Evolutionary conservation across 2,888 invertebrate species (phyloP).

Genomic region (Drosophila falleni): DNA sequence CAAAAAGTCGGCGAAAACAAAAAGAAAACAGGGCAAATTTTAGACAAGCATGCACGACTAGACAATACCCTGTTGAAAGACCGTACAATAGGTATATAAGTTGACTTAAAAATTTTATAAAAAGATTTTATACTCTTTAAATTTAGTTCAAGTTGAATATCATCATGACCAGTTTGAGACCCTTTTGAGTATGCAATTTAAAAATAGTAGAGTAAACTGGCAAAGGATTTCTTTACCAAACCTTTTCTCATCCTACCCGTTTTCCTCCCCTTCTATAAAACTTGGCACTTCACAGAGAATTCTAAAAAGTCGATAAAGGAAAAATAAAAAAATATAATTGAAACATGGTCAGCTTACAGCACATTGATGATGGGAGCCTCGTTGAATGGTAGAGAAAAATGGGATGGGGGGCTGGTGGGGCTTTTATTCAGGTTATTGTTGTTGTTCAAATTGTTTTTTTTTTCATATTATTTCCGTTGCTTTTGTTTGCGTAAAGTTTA

Average conservation of each 20-base stretch:
- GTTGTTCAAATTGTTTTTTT: constrained; percentile 3
- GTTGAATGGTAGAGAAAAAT: not conserved
- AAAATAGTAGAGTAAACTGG: not conserved
- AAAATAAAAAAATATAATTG: constrained; percentile 51
- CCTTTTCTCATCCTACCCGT: not conserved
- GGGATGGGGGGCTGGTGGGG: not conserved
- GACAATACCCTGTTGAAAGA: not conserved
- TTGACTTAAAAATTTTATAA: not conserved
- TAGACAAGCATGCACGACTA: not conserved
- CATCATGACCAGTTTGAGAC: not conserved
- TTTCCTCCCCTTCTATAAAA: not conserved
- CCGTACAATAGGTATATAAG: not conserved
- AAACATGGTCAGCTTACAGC: constrained; percentile 50
- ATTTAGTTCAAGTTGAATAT: not conserved
- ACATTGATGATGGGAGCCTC: constrained; percentile 28
- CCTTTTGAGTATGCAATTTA: not conserved
- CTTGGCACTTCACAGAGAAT: constrained; percentile 27
- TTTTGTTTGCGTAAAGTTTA: constrained; percentile 37
- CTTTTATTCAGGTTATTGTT: constrained; percentile 11
- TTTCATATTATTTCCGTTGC: constrained; percentile 22
- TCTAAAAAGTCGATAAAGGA: constrained; percentile 45
- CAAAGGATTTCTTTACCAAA: constrained; percentile 9
- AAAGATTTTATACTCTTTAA: not conserved
- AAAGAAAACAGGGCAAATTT: constrained; percentile 11
- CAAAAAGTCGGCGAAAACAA: constrained; percentile 31